phyloP scores from a whole-genome alignment of 2,888 invertebrate species.

The Terebella lapidaria region DNA sequence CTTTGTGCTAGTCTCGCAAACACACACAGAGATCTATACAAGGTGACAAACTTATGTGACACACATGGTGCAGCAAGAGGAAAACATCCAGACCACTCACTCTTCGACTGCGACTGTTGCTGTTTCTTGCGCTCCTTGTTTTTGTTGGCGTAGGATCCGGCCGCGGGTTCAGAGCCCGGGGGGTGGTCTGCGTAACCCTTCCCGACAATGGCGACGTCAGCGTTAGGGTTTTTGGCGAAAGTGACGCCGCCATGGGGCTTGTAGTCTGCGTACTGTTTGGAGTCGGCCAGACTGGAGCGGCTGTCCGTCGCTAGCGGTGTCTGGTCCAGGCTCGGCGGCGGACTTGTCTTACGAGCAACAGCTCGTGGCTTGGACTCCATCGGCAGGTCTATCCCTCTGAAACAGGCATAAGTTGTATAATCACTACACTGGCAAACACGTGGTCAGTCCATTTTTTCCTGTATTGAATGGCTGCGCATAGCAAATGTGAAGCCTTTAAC shows the following conservation, averaged over 20 bases:
- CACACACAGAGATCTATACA: too few relatives aligned
- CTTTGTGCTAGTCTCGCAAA: too few relatives aligned
- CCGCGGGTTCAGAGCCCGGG: constrained; percentile 3
- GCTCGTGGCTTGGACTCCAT: constrained; percentile 35
- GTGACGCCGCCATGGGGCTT: constrained; percentile 45
- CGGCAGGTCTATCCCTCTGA: constrained; percentile 33
- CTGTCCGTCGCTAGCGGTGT: not conserved
- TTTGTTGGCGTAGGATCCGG: constrained; percentile 13
- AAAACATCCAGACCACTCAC: too few relatives aligned
- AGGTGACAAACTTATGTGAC: too few relatives aligned
- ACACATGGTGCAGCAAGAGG: too few relatives aligned
- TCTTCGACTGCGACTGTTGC: too few relatives aligned
- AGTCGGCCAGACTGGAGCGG: not conserved
- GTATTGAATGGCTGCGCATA: too few relatives aligned
- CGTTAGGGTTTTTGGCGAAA: constrained; percentile 38
- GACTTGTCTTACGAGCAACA: constrained; percentile 15
- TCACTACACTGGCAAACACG: too few relatives aligned
- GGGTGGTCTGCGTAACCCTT: constrained; percentile 42
- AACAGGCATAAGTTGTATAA: too few relatives aligned
- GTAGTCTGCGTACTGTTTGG: constrained; percentile 31
- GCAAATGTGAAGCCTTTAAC: too few relatives aligned
- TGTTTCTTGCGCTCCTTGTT: not conserved
- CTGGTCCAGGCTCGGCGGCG: not conserved
- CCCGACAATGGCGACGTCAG: constrained; percentile 45
- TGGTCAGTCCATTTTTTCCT: too few relatives aligned